These are phyloP conservation scores for Asteroscopus sphinx DNA, from an alignment of 2,888 invertebrate genomes.

Conservation along the genomic window DNA sequence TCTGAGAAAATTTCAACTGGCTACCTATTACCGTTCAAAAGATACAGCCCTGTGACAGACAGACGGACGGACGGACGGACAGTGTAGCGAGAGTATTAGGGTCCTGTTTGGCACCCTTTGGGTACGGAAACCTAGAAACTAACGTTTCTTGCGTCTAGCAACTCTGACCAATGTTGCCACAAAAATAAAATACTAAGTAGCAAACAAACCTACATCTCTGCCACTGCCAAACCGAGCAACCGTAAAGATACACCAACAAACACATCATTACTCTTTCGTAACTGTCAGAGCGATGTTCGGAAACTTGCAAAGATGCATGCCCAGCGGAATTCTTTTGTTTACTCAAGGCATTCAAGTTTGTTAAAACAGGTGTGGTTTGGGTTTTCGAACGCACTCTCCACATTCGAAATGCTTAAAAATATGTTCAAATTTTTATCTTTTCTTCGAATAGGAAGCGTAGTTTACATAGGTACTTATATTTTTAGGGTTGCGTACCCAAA, in stretches of 20 bases:
- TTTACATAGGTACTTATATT: neutral
- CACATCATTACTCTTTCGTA: conserved; percentile 65
- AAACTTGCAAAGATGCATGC: conserved; percentile 66
- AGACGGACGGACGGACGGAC: no score
- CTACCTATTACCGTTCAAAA: no score
- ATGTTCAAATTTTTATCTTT: conserved; percentile 15
- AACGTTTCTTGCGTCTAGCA: no score
- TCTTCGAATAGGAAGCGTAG: neutral
- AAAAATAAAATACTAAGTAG: no score
- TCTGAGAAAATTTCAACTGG: no score
- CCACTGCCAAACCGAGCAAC: conserved; percentile 42
- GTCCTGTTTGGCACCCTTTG: no score
- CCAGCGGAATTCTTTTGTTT: conserved; percentile 67
- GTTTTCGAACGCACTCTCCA: conserved; percentile 36
- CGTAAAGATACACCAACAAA: conserved; percentile 63
- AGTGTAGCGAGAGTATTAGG: no score
- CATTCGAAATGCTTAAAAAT: conserved; percentile 45
- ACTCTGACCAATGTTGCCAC: no score
- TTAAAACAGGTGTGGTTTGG: conserved; percentile 50
- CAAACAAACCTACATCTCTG: conserved; percentile 18
- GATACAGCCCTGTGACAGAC: no score
- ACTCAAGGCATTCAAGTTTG: conserved; percentile 58
- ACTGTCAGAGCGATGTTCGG: conserved; percentile 61
- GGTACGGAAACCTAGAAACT: no score
- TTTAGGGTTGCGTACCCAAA: no score